Evolutionary conservation across 2,888 invertebrate genomes (phyloP).

Genomic region (Drosophila histrio): DNA sequence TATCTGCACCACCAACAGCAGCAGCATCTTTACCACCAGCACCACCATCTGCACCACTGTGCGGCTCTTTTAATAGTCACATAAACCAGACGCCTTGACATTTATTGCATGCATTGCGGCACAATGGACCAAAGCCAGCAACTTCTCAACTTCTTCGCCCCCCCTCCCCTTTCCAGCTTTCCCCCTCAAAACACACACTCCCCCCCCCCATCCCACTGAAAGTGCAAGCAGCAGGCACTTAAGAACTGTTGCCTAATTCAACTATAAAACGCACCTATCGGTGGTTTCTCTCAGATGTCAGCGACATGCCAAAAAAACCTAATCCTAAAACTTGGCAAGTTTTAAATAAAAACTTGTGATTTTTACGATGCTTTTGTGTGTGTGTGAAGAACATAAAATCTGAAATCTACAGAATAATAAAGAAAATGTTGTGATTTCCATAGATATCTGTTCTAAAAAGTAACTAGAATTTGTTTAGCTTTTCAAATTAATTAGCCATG

Average conservation of each 20-base stretch:
- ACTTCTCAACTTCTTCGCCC: neutral
- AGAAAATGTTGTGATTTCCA: neutral
- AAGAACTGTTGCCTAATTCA: constrained; percentile 17
- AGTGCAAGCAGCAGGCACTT: constrained; percentile 15
- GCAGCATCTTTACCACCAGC: neutral
- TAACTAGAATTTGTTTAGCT: neutral
- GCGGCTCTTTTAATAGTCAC: constrained; percentile 53
- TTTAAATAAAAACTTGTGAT: neutral
- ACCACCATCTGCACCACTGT: constrained; percentile 13
- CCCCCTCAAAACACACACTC: too few relatives aligned
- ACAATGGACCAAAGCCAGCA: neutral
- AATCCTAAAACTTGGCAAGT: constrained; percentile 1
- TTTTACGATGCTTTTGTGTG: neutral
- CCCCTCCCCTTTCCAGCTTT: neutral
- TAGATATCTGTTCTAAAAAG: neutral
- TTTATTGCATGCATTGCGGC: constrained; percentile 45
- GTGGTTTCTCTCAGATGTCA: constrained; percentile 26
- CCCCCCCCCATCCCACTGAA: neutral
- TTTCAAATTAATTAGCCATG: neutral
- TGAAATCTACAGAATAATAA: neutral
- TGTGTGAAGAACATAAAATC: neutral
- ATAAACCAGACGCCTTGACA: constrained; percentile 59
- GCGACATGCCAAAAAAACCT: constrained; percentile 16
- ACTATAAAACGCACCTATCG: constrained; percentile 35
- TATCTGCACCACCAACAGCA: constrained; percentile 46